These are phyloP conservation scores for Bombus turneri DNA, from an alignment of 1,140 invertebrate genomes.

Conservation along the genomic window DNA sequence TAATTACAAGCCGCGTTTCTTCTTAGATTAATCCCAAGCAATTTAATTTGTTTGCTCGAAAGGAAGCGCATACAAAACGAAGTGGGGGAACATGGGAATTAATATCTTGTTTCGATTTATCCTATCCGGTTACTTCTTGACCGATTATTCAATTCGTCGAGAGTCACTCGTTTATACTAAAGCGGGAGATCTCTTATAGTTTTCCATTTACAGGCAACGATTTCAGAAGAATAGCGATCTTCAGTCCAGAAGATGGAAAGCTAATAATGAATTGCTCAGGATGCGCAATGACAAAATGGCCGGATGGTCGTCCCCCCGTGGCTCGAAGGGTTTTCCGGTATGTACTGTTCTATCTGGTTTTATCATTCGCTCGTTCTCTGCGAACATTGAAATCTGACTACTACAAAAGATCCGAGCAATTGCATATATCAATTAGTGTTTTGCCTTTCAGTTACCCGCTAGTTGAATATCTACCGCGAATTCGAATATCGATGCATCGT, in stretches of 20 bases:
- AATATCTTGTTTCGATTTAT: not conserved
- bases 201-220: constrained; percentile 84
- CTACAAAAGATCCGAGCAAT: not conserved
- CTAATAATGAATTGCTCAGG: constrained; percentile 88
- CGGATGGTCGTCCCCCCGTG: constrained; percentile 88
- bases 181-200: constrained; percentile 8
- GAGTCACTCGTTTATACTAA: not conserved
- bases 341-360: constrained; percentile 20
- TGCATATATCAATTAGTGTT: not conserved
- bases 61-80: not conserved
- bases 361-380: not conserved
- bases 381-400: constrained; percentile 1
- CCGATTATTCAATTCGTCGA: constrained; percentile 13
- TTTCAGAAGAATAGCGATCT: constrained; percentile 88
- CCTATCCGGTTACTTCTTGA: not conserved
- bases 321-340: constrained; percentile 85
- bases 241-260: constrained; percentile 85
- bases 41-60: not conserved
- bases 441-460: not conserved
- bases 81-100: not conserved
- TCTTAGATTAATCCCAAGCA: not conserved
- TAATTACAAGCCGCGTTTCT: not conserved
- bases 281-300: constrained; percentile 89
- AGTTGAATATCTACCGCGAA: not conserved
- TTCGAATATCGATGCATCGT: not conserved